These are phyloP conservation scores for Microtus obscurus DNA, from an alignment of 2,797 vertebrate genomes.

Conservation along the genomic window DNA sequence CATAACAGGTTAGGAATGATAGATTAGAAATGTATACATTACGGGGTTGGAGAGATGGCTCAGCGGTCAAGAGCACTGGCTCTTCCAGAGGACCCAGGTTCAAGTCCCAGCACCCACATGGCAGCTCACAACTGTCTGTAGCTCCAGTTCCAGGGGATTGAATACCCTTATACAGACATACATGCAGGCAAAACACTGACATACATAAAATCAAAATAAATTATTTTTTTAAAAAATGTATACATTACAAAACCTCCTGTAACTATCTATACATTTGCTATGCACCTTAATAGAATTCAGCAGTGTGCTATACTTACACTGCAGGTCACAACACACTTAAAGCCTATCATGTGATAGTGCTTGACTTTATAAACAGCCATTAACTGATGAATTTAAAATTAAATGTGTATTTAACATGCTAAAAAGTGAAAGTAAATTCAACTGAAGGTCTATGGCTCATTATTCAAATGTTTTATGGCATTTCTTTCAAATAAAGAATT, in stretches of 20 bases:
- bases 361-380: slow-evolving; percentile 83
- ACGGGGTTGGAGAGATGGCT: no score
- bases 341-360: slow-evolving; percentile 84
- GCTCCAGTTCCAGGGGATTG: no score
- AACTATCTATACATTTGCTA: slow-evolving; percentile 73
- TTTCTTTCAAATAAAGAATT: slow-evolving; percentile 65
- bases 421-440: slow-evolving; percentile 75
- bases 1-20: slow-evolving; percentile 77
- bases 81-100: no score
- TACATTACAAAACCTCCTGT: slow-evolving; percentile 75
- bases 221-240: no score
- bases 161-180: no score
- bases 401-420: slow-evolving; percentile 82
- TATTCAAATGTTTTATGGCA: slow-evolving; percentile 79
- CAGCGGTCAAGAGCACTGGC: no score
- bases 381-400: slow-evolving; percentile 80
- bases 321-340: slow-evolving; percentile 83
- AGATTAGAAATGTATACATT: slow-evolving; percentile 78
- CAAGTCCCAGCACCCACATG: no score
- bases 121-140: no score
- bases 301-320: slow-evolving; percentile 76
- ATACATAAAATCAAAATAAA: no score
- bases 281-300: slow-evolving; percentile 74
- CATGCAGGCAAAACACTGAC: no score
- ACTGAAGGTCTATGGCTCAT: slow-evolving; percentile 74